Percentiles rank a stretch among this genome's conserved stretches.
These are phyloP conservation scores for Saxicola maurus DNA, from an alignment of 2,797 vertebrate species.

Conservation along the genomic window DNA sequence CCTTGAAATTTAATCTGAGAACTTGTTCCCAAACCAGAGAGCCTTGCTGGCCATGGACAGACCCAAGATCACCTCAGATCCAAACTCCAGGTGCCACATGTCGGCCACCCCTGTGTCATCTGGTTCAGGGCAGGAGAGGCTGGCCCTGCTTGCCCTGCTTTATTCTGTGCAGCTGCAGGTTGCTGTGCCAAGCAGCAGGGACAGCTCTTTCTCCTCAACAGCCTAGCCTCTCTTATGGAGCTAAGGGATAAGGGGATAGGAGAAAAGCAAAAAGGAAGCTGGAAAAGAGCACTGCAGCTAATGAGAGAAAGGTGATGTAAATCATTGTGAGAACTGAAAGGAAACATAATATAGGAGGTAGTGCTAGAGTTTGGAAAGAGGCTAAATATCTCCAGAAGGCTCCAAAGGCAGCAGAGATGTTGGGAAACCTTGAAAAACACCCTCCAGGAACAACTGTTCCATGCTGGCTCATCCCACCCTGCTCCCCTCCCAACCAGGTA, in stretches of 20 bases:
- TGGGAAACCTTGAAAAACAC: neutral
- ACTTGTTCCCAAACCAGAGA: neutral
- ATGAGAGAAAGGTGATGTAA: neutral
- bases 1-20: neutral
- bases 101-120: too few species aligned
- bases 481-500: neutral
- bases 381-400: neutral
- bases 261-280: neutral
- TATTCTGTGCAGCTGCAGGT: neutral
- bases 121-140: accelerated
- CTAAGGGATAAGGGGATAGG: neutral
- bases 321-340: neutral
- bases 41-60: neutral
- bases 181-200: neutral
- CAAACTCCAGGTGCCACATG: neutral
- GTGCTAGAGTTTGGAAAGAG: neutral
- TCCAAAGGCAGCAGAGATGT: neutral
- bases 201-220: neutral
- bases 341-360: accelerated
- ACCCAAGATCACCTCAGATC: too few species aligned
- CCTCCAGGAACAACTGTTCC: neutral
- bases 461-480: accelerated
- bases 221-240: neutral
- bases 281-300: neutral
- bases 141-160: neutral